Conservation (phyloP, 2,113 vertebrate species). For the Microtus richardsoni region DNA sequence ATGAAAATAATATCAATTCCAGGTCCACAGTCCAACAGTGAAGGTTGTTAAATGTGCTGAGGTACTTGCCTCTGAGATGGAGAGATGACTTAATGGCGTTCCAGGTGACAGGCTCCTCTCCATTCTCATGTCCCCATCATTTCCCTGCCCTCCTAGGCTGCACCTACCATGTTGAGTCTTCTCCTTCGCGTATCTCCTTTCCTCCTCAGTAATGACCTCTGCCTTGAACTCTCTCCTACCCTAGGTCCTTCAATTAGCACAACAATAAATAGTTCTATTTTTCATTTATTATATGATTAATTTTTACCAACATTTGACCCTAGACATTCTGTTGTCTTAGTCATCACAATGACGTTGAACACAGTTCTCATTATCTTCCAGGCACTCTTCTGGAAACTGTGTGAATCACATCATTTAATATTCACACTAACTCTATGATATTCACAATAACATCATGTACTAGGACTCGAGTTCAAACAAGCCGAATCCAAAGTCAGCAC, state of each 20-base stretch:
- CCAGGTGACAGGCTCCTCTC: background rate
- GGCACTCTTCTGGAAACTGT: background rate
- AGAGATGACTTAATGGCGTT: too few relatives aligned
- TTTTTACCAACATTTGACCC: background rate
- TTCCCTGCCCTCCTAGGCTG: background rate
- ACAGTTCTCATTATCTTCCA: background rate
- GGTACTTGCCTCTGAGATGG: background rate
- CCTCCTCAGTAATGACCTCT: background rate
- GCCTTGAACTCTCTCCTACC: background rate
- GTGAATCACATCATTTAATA: background rate
- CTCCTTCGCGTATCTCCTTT: background rate
- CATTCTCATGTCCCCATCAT: background rate
- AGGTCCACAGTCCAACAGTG: background rate
- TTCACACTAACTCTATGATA: background rate
- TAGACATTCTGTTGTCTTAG: slow-evolving; percentile 15
- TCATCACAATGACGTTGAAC: background rate
- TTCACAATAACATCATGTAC: background rate
- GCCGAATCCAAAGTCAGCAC: background rate
- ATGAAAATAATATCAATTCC: background rate
- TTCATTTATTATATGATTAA: background rate
- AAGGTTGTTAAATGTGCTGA: background rate
- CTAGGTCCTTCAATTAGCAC: background rate
- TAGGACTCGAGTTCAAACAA: background rate
- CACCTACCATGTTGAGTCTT: background rate
- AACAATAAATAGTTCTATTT: background rate